Base-by-base conservation (phyloP, 2,888 invertebrate genomes). In the Dryadula phaetusa region DNA sequence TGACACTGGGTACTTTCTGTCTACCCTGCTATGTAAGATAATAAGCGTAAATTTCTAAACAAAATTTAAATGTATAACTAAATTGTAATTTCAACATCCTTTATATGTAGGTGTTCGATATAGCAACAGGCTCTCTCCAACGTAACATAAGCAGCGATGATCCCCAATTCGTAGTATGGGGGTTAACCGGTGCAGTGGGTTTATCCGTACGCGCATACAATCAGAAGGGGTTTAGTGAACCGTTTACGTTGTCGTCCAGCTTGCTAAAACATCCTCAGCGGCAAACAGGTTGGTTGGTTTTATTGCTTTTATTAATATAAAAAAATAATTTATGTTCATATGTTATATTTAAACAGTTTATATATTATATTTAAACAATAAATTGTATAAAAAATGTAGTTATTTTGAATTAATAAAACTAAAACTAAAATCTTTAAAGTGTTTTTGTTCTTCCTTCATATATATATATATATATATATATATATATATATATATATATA, bases 181-280 rank as follows among this genome's bases (percentile, higher is more conserved):
- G 94, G 12, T 84, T 95, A 12, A 92, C 94, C 6, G 93, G 95
- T 62, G 89, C 93, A 8, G 94, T 95, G 67, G 93, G 94, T 0
- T 91, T 95, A 16, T 90, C 93, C 10, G 92, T 96, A 16, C 95
- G 94, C 75, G 95, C 96, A 3, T 94, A 94, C 82, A 97, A 97
- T 83, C 93, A 92, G 72, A 96, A 96, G 82, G 96, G 96, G 1
- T 87, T 93, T 5, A 95, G 95, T 76, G 94, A 95, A 54, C 90
- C 93, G 0, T 85, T 94, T 12, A 93, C 92, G 0, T 82, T 95
- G 1, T 94, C 94, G 2, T 94, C 95, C 0, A 94, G 92, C 69
- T 93, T 95, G 14, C 79, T 95, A 65, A 95, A 95, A 74, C 93
- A 94, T 62, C 95, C 95, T 0, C 94, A 95, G 74, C 84, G 94